Evolutionary conservation across 1,140 invertebrate species (phyloP).

Genomic region (Megalopta genalis): DNA sequence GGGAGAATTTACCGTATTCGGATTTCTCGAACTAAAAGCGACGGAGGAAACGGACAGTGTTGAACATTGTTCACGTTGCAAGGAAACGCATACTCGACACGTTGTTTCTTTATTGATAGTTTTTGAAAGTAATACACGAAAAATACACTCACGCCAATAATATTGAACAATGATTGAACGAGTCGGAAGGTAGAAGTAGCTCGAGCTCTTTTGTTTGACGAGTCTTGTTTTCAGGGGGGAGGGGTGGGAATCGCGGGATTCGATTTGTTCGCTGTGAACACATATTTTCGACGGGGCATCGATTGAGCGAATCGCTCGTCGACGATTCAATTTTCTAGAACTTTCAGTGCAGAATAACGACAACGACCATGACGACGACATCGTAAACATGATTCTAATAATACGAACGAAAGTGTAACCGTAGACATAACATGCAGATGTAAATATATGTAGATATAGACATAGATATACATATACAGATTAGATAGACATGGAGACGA

Average conservation of each 20-base stretch:
- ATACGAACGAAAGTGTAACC: neutral
- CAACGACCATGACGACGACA: conserved; percentile 7
- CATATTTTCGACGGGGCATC: conserved; percentile 33
- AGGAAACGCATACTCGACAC: conserved; percentile 25
- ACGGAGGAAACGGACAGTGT: too few relatives aligned
- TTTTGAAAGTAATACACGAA: conserved; percentile 65
- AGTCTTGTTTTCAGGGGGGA: neutral
- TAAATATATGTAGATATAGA: neutral
- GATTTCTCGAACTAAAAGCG: too few relatives aligned
- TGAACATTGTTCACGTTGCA: neutral
- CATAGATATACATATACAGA: too few relatives aligned
- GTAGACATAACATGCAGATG: neutral
- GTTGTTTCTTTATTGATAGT: conserved; percentile 51
- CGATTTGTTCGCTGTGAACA: neutral
- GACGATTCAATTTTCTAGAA: neutral
- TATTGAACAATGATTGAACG: conserved; percentile 6
- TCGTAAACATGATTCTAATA: conserved; percentile 17
- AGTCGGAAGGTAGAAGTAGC: neutral
- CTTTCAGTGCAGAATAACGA: neutral
- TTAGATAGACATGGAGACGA: too few relatives aligned
- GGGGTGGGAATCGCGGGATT: neutral
- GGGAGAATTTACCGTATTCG: too few relatives aligned
- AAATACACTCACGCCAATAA: conserved; percentile 55
- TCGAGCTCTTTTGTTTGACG: neutral
- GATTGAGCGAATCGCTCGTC: conserved; percentile 33